Conservation (phyloP, 2,797 vertebrate genomes). For the Diglossa cyanea region DNA sequence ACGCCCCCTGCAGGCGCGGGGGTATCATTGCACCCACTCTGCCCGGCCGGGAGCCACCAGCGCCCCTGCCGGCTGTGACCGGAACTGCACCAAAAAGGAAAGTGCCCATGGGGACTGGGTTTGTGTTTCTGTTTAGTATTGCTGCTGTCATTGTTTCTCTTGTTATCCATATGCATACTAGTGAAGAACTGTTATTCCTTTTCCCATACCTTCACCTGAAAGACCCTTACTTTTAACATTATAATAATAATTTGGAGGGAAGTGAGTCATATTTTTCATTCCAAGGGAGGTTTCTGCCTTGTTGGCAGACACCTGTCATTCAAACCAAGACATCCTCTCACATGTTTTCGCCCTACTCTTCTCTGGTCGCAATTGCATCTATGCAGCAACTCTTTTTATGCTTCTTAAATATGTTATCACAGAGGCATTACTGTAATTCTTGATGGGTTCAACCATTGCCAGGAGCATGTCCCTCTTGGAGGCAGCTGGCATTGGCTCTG, state of each 20-base stretch:
- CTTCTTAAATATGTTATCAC: neutral
- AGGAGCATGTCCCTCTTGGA: neutral
- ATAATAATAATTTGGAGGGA: neutral
- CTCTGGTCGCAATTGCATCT: neutral
- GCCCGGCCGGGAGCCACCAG: neutral
- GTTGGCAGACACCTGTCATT: neutral
- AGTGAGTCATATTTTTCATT: neutral
- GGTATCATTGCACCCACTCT: neutral
- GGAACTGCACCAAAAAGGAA: neutral
- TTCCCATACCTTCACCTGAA: neutral
- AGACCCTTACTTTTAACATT: neutral
- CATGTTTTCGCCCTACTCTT: neutral
- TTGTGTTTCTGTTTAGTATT: neutral
- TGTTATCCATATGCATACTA: neutral
- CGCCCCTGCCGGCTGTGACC: neutral
- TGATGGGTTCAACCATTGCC: neutral
- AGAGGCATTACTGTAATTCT: neutral
- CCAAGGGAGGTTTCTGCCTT: neutral
- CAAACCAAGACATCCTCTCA: neutral
- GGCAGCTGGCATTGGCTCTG: neutral
- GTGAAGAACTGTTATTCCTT: neutral
- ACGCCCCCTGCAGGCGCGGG: neutral
- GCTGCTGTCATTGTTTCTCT: neutral
- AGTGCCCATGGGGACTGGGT: neutral
- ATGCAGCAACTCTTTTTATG: neutral